Evolutionary conservation across 2,113 vertebrate genomes (phyloP), one percentile per base, ranked within the genome.

Genomic region (Trogon surrucura): DNA sequence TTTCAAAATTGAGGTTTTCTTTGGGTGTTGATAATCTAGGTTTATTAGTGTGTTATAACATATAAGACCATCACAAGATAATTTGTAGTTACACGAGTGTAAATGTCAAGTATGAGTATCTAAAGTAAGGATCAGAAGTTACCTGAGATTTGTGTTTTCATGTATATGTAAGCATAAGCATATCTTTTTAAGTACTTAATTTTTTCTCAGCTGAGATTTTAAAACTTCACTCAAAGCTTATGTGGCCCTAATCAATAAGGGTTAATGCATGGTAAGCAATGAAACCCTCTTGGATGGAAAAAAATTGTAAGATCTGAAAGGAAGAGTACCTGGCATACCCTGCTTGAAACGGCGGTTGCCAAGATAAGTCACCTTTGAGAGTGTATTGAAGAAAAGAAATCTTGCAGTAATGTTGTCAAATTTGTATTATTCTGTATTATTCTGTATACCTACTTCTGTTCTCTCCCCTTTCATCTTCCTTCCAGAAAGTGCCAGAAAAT

Each of bases 401-500:
- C 10, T 70, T 89, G 19, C 32, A 64, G 9, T 62, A 62, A 38
- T 72, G 36, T 64, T 60, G 44, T 78, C 45, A 71, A 6, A 14
- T 57, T 81, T 67, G 18, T 77, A 9, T 81, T 81, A 47, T 27
- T 80, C 54, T 67, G 18, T 77, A 9, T 81, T 81, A 47, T 27
- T 80, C 54, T 69, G 3, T 85, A 27, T 85, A 75, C 54, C 32
- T 73, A 53, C n/a, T 73, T 65, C 84, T 85, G 13, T 91, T 65
- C 57, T 95, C 65, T 65, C 15, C 51, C 34, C 50, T 88, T 81
- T 91, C 19, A 67, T 95, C 88, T 80, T 69, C 13, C n/a, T 97
- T 62, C 48, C 95, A 99, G 99, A 88, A 99, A 99, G 96, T 99
- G 99, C 96, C 99, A 99, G 96, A 99, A 99, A 96, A 99, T 99